Conservation (phyloP, 2,113 vertebrate species). For the Nycticorax nycticorax region DNA sequence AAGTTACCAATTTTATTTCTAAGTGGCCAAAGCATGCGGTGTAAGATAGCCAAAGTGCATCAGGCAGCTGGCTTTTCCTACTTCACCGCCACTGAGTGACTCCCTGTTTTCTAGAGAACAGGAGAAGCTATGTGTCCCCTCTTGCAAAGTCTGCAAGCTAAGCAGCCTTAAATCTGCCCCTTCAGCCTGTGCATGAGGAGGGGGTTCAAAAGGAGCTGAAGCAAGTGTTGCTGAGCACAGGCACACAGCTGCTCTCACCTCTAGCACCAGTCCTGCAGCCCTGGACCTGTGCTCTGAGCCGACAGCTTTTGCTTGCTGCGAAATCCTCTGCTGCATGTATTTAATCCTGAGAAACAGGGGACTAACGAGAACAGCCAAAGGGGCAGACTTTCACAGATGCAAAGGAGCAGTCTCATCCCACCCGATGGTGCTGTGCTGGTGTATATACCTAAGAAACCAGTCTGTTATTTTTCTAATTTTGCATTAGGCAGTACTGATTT, state of each 20-base stretch:
- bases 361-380: not conserved
- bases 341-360: not conserved
- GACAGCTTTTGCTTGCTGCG: not conserved
- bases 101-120: not conserved
- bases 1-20: not conserved
- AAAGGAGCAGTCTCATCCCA: not conserved
- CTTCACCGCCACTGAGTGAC: not conserved
- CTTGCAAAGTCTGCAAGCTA: not conserved
- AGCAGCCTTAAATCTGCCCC: not conserved
- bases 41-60: not conserved
- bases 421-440: not conserved
- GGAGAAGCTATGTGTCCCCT: fast-evolving
- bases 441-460: not conserved
- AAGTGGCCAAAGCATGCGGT: fast-evolving
- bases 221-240: too few species aligned
- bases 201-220: not conserved
- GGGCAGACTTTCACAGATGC: not conserved
- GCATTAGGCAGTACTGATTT: not conserved
- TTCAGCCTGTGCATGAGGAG: not conserved
- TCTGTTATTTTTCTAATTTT: not conserved
- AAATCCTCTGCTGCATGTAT: not conserved
- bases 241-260: not conserved
- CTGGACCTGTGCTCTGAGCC: not conserved
- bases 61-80: not conserved
- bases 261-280: not conserved